Evolutionary conservation across 2,113 vertebrate genomes (phyloP).

Genomic region (Mobula hypostoma): DNA sequence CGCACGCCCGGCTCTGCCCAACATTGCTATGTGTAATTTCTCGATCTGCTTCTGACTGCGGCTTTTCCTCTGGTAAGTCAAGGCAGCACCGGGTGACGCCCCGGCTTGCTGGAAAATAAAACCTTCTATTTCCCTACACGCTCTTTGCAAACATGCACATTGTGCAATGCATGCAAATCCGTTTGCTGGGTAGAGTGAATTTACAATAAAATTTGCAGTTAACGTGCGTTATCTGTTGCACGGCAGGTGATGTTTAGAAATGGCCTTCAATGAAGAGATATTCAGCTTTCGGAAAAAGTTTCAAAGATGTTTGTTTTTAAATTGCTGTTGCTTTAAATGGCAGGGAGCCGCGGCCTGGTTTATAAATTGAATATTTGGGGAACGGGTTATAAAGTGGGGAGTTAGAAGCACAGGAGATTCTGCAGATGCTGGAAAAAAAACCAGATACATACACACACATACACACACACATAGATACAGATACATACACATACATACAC

Average conservation of each 20-base stretch:
- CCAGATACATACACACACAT: too few relatives aligned
- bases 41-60: constrained; percentile 17
- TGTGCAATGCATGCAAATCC: background rate
- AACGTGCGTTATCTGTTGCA: background rate
- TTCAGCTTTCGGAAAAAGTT: background rate
- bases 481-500: too few relatives aligned
- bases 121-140: background rate
- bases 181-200: background rate
- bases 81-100: constrained; percentile 21
- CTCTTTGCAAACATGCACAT: background rate
- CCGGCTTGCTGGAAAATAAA: constrained; percentile 22
- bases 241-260: background rate
- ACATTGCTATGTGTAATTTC: background rate
- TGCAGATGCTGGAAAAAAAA: too few relatives aligned
- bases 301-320: background rate
- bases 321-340: background rate
- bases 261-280: background rate
- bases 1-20: background rate
- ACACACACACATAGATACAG: too few relatives aligned
- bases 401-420: too few relatives aligned
- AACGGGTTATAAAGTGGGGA: background rate
- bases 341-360: background rate
- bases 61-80: constrained; percentile 30
- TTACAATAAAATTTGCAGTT: too few relatives aligned
- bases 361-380: background rate